Evolutionary conservation across 2,888 invertebrate genomes (phyloP).

Genomic region (Himalopsyche tibetana): DNA sequence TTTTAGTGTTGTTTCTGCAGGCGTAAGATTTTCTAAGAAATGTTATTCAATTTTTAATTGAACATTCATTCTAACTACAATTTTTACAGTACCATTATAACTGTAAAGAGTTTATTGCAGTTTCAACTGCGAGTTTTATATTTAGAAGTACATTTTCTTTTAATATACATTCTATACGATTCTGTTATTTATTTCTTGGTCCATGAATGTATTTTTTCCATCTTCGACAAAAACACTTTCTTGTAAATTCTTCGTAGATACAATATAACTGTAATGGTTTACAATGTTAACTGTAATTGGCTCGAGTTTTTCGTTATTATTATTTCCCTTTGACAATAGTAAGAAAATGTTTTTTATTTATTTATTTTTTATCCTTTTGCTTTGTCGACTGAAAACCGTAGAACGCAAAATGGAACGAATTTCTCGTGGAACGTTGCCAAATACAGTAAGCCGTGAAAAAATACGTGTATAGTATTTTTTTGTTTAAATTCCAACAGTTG

Average conservation of each 20-base stretch:
- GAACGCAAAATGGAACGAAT: not conserved
- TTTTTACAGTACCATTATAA: not conserved
- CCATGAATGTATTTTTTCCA: constrained; percentile 5
- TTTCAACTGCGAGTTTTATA: not conserved
- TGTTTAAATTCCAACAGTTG: not conserved
- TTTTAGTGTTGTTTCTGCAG: not conserved
- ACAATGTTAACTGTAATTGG: not conserved
- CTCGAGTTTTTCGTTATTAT: not conserved
- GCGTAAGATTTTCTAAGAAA: not conserved
- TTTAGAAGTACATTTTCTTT: not conserved
- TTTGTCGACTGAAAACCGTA: not conserved
- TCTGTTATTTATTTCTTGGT: not conserved
- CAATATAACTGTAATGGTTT: constrained; percentile 1
- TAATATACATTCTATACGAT: constrained; percentile 1
- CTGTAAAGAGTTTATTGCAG: not conserved
- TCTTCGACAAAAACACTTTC: not conserved
- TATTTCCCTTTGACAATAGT: constrained; percentile 13
- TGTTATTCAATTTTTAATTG: not conserved
- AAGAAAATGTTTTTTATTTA: not conserved
- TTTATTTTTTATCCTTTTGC: not conserved
- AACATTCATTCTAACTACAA: not conserved
- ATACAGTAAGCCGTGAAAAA: not conserved
- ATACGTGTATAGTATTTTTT: not conserved
- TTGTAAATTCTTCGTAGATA: not conserved
- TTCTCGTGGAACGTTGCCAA: constrained; percentile 10